Base-by-base conservation (phyloP, 2,797 vertebrate genomes). In the Oophaga sylvatica region DNA sequence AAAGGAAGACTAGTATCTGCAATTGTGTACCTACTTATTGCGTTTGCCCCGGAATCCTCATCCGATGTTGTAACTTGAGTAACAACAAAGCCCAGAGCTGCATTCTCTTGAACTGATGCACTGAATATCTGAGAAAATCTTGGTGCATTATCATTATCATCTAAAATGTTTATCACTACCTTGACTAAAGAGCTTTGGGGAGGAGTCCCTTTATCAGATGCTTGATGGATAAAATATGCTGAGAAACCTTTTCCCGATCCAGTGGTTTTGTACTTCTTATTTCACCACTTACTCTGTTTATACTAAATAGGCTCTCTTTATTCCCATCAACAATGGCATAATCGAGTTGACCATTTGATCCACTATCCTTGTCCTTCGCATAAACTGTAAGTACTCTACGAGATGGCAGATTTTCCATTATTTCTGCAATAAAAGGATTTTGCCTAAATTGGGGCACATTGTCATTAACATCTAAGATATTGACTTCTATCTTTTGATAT, bases 71-170 rank as follows among this genome's bases (percentile, higher is more conserved):
- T 99, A 80, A 99, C 98, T 15, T 94, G 96, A 0, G 98, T 97
- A 48, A 99, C 98, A 0, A 95, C 98, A 91, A 96, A 97, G 6
- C 98, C 98, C 62, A 97, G 94, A 0, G 97, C 97, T 0, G 97
- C 97, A 3, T 98, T 99, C 93, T 99, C 98, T 17, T 97, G 95
- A 81, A 99, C 96, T 0, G 96, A 95, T 80, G 98, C 96, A 41
- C 97, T 99, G 68, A 99, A 99, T 89, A 99, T 99, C 88, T 99
- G 97, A 8, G 98, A 99, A 93, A 99, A 99, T 90, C 96, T 95
- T 0, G 98, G 98, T 10, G 98, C 98, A 0, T 99, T 99, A 90
- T 99, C 98, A 13, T 99, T 99, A 85, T 99, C 98, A 91, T 99
- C 98, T 90, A 99, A 93, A 15, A 99, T 95, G 2, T 91, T 94